Evolutionary conservation across 1,140 invertebrate genomes (phyloP), one percentile per base, ranked within the genome.

Genomic region (Calephelis nemesis): DNA sequence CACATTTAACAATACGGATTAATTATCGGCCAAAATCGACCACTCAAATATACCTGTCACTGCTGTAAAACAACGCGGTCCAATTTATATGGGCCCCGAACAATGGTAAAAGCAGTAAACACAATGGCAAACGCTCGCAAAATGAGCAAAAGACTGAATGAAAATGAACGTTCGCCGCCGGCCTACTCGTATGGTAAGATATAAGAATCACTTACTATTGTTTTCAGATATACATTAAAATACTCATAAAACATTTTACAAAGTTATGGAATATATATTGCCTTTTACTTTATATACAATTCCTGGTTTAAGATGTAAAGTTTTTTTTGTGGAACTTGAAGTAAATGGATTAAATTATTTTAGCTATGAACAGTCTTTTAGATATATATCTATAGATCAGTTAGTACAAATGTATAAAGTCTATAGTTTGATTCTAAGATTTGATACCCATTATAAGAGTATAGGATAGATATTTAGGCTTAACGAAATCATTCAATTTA

Each of bases 31-130:
- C 78, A 78, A 89, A 89, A 88, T 85, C 88, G 88, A 82, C 78
- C 78, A 91, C 82, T 90, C 86, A 90, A 91, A 91, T 90, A 90
- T 91, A 91, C 87, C 88, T 91, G 88, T 90, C 88, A 86, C 79
- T 75, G 82, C 73, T 82, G 82, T 79, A 83, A 79, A 78, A 81
- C 78, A 84, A 81, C 76, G 77, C 77, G 77, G 74, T 71, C 86
- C 85, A 87, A 91, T 91, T 91, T 91, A 91, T 91, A 85, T 81
- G 78, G 80, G 72, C 74, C 65, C 74, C 72, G 85, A 88, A 91
- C 88, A 91, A 91, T 90, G 88, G 88, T 88, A 88, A 85, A 78
- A 71, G 84, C 84, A 82, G 87, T 85, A 84, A 85, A 84, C 85
- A 90, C 82, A 87, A 87, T 87, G 84, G 78, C 75, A 71, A 75